A percentile compares a stretch with the other conserved stretches of the same genome.
phyloP scores from a whole-genome alignment of 2,888 invertebrate species.

The Chaetogeoica ovagalla region DNA sequence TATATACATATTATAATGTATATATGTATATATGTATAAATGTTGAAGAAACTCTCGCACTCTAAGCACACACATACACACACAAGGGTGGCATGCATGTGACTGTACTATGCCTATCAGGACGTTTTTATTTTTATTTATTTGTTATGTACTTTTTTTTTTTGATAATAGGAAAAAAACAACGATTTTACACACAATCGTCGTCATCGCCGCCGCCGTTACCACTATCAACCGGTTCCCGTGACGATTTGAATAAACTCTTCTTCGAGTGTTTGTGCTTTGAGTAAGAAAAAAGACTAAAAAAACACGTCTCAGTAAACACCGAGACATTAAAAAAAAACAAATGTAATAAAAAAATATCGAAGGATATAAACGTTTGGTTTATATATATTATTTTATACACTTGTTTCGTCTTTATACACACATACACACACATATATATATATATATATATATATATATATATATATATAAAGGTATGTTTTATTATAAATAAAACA shows the following conservation, averaged over 20 bases:
- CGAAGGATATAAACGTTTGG: constrained; percentile 23
- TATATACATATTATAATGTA: background rate
- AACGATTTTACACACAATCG: constrained; percentile 12
- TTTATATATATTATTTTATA: constrained; percentile 4
- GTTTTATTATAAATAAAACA: background rate
- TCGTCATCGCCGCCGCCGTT: background rate
- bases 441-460: too few species aligned
- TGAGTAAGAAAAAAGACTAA: background rate
- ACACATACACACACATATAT: background rate
- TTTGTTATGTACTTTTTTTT: constrained; percentile 6
- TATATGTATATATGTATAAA: background rate
- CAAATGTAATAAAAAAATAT: constrained; percentile 45
- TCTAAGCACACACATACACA: background rate
- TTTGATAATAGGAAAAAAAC: constrained; percentile 23
- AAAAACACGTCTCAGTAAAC: constrained; percentile 28
- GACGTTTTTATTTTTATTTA: background rate
- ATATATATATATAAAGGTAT: too few species aligned
- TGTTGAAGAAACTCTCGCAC: background rate
- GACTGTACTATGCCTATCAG: background rate
- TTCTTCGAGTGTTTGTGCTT: background rate
- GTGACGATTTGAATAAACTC: constrained; percentile 50
- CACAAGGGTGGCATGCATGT: constrained; percentile 9
- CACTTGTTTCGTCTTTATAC: too few species aligned
- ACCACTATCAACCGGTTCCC: constrained; percentile 43
- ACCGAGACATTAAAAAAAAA: constrained; percentile 27